These are phyloP conservation scores for Polyodon spathula DNA, from an alignment of 2,113 vertebrate genomes.

Conservation along the genomic window DNA sequence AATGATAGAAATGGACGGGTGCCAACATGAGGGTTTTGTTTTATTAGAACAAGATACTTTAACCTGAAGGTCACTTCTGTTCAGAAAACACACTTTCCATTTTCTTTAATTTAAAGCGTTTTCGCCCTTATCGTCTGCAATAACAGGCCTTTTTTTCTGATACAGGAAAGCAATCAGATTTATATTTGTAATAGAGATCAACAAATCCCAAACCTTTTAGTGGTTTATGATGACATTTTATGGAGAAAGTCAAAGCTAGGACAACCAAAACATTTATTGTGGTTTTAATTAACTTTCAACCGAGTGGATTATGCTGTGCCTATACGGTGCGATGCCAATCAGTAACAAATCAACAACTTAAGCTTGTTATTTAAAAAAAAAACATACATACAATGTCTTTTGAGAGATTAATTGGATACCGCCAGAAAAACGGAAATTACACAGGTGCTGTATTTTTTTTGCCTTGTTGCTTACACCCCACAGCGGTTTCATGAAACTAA, in stretches of 20 bases:
- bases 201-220: background rate
- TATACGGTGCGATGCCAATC: too few species aligned
- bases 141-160: background rate
- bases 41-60: slow-evolving; percentile 12
- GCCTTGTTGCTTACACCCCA: too few species aligned
- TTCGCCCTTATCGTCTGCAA: background rate
- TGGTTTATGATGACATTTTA: background rate
- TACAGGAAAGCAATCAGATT: background rate
- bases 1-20: background rate
- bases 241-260: background rate
- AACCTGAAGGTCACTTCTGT: slow-evolving; percentile 14
- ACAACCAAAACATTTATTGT: background rate
- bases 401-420: too few species aligned
- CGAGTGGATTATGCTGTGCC: too few species aligned
- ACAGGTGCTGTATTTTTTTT: too few species aligned
- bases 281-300: too few species aligned
- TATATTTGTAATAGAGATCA: background rate
- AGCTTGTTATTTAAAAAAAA: too few species aligned
- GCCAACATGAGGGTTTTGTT: slow-evolving; percentile 1
- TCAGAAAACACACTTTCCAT: background rate
- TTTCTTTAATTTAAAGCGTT: slow-evolving; percentile 7
- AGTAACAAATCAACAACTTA: too few species aligned
- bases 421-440: too few species aligned
- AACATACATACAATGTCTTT: too few species aligned
- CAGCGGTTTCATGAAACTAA: too few species aligned